Percentiles rank a stretch among this genome's conserved stretches.
Conservation (phyloP, 2,888 invertebrate genomes). For the Cosmia pyralina region DNA sequence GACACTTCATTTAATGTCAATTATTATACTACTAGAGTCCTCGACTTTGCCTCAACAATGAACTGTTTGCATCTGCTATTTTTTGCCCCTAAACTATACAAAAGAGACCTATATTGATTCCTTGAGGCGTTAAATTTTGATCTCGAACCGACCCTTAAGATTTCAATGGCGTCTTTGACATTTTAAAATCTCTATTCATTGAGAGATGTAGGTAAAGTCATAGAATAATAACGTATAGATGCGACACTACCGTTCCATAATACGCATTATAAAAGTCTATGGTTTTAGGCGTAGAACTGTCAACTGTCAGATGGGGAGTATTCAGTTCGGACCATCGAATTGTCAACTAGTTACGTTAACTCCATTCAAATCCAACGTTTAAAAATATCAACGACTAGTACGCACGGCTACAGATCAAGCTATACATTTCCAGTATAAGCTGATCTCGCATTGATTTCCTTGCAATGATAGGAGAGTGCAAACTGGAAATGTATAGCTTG, state of each 20-base stretch:
- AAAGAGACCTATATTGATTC: conserved; percentile 68
- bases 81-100: conserved; percentile 71
- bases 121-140: conserved; percentile 85
- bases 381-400: no score
- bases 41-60: conserved; percentile 79
- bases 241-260: neutral
- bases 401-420: no score
- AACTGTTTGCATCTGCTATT: conserved; percentile 80
- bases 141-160: conserved; percentile 60
- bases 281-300: no score
- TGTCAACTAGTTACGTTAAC: no score
- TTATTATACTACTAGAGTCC: conserved; percentile 77
- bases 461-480: no score
- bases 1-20: conserved; percentile 87
- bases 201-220: conserved; percentile 13
- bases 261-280: neutral
- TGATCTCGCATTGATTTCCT: no score
- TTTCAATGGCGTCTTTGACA: conserved; percentile 54
- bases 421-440: no score
- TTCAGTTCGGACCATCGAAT: no score
- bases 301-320: no score
- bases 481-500: no score
- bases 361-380: no score
- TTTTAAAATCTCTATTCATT: conserved; percentile 60
- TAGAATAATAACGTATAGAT: conserved; percentile 15